Evolutionary conservation across 2,888 invertebrate species (phyloP).

Genomic region (Drosophila melanosoma): DNA sequence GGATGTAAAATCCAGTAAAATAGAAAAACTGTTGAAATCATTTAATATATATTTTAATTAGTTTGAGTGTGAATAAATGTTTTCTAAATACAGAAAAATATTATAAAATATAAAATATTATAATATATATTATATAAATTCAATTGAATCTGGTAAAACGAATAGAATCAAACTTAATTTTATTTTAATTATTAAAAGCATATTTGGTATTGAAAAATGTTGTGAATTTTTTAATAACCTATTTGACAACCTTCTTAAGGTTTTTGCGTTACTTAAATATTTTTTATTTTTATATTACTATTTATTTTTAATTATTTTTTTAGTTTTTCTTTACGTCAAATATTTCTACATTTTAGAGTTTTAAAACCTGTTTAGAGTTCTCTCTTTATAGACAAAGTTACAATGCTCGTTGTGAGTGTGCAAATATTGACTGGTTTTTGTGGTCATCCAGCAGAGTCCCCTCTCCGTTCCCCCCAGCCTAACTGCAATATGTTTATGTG

Average conservation of each 20-base stretch:
- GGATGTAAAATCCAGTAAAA: neutral
- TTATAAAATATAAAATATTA: no score
- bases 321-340: neutral
- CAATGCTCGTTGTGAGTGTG: slow-evolving; percentile 17
- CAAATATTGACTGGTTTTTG: slow-evolving; percentile 39
- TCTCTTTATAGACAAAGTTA: neutral
- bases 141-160: neutral
- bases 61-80: neutral
- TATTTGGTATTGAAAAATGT: neutral
- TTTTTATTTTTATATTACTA: no score
- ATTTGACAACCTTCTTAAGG: neutral
- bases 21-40: neutral
- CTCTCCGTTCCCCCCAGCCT: neutral
- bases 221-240: neutral
- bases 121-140: neutral
- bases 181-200: neutral
- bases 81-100: neutral
- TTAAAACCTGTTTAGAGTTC: neutral
- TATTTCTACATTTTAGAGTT: neutral
- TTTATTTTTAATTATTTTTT: neutral
- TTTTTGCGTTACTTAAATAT: neutral
- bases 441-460: slow-evolving; percentile 14
- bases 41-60: neutral
- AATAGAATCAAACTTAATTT: neutral
- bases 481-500: slow-evolving; percentile 75